These are phyloP conservation scores for Peromyscus attwateri DNA, from an alignment of 2,797 vertebrate species.

Conservation along the genomic window DNA sequence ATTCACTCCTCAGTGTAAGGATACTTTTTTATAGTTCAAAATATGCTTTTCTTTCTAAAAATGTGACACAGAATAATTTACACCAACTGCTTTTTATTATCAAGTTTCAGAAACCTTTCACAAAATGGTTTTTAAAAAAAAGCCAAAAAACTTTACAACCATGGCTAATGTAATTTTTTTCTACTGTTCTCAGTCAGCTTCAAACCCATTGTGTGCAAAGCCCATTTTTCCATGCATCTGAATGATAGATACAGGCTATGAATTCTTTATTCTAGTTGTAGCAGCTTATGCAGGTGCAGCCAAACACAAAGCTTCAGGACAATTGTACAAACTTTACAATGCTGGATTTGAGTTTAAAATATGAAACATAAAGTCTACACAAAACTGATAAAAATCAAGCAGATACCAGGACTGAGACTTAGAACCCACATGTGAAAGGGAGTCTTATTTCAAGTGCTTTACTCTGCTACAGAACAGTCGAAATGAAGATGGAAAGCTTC, in stretches of 20 bases:
- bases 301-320: constrained; percentile 93
- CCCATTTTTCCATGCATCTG: constrained; percentile 95
- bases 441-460: constrained; percentile 90
- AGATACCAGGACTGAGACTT: constrained; percentile 90
- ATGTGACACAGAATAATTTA: constrained; percentile 88
- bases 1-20: constrained; percentile 42
- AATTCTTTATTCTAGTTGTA: constrained; percentile 93
- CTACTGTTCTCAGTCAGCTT: constrained; percentile 89
- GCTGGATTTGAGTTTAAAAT: constrained; percentile 93
- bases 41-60: constrained; percentile 77
- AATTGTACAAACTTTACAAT: constrained; percentile 93
- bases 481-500: constrained; percentile 90
- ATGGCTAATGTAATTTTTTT: constrained; percentile 85
- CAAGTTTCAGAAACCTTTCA: constrained; percentile 92
- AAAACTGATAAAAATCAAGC: constrained; percentile 95
- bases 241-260: constrained; percentile 93
- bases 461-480: constrained; percentile 90
- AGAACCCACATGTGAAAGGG: constrained; percentile 88
- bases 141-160: constrained; percentile 86
- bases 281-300: constrained; percentile 94
- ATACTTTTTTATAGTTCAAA: constrained; percentile 61
- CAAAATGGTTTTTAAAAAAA: constrained; percentile 88
- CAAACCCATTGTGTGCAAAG: constrained; percentile 91
- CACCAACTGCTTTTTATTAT: constrained; percentile 91
- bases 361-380: constrained; percentile 94